Base-by-base conservation (phyloP, 2,113 vertebrate species). In the Oreotrochilus melanogaster region DNA sequence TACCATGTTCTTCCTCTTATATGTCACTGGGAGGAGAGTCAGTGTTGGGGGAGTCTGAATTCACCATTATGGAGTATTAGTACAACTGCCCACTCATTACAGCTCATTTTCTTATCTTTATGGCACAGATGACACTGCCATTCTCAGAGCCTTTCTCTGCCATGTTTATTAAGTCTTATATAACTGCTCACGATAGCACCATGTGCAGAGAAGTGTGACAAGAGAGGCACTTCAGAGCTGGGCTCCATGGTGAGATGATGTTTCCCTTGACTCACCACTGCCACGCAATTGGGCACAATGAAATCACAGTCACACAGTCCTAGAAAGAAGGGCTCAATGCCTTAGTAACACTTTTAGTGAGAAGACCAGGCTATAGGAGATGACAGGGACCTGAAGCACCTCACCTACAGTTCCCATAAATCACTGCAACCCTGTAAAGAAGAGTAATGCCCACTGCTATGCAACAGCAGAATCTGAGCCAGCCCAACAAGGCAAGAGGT, bases 161-260 rank as follows among this genome's bases (percentile, higher is more conserved):
- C 53, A 9, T 18, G 6, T 45, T 88, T 64, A 57, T 33, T 33
- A 42, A 73, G 37, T 22, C 51, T 60, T 22, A 35, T 22, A n/a
- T 5, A 54, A 28, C 28, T 54, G 47, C 61, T 78, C 0, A 0
- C 35, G 57, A 31, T 23, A 19, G 15, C 22, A 70, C 23, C 37
- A 57, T 7, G 15, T 18, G 30, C 28, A 58, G 42, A 67, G 19
- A 71, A 54, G 24, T 58, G 74, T 56, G 48, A 64, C 22, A 72
- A 17, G 25, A 88, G 31, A 85, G 27, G 18, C 18, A 42, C 7
- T 70, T 72, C 31, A 54, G 60, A 10, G 28, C 48, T 76, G 39
- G 22, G 18, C 64, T 84, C 87, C 39, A 23, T n/a, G 54, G 8
- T 60, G n/a, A 33, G 43, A 28, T 0, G 2, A n/a, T 14, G 12